phyloP scores from a whole-genome alignment of 2,888 invertebrate genomes.

The Ethmia dodecea region DNA sequence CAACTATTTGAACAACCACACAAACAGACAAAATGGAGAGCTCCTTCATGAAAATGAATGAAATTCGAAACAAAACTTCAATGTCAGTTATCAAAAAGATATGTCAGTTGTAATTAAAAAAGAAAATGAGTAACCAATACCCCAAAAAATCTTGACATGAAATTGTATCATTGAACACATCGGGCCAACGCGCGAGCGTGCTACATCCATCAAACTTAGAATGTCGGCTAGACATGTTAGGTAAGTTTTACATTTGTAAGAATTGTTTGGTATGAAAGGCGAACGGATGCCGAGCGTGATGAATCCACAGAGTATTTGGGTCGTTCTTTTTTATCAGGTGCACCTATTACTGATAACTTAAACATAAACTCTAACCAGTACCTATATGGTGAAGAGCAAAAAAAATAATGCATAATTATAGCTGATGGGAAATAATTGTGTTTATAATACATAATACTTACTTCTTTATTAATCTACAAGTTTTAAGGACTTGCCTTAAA shows the following conservation, averaged over 20 bases:
- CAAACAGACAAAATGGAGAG: no score
- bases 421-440: background rate
- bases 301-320: slow-evolving; percentile 19
- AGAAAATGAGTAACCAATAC: no score
- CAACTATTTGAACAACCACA: no score
- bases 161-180: slow-evolving; percentile 17
- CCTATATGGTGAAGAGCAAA: background rate
- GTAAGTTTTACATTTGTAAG: slow-evolving; percentile 29
- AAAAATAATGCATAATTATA: background rate
- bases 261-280: slow-evolving; percentile 27
- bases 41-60: no score
- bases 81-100: no score
- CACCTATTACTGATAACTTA: background rate
- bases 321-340: slow-evolving; percentile 23
- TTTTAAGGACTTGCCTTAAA: no score
- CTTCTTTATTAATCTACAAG: no score
- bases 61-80: no score
- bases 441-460: no score
- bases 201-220: slow-evolving; percentile 26
- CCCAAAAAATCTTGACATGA: slow-evolving; percentile 2
- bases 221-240: slow-evolving; percentile 26
- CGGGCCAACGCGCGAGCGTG: slow-evolving; percentile 15
- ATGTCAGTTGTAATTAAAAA: no score
- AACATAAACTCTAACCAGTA: no score
- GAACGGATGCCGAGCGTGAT: slow-evolving; percentile 26